A percentile compares a stretch with the other conserved stretches of the same genome.
phyloP scores from a whole-genome alignment of 2,888 invertebrate species.

The Cryptus armator region DNA sequence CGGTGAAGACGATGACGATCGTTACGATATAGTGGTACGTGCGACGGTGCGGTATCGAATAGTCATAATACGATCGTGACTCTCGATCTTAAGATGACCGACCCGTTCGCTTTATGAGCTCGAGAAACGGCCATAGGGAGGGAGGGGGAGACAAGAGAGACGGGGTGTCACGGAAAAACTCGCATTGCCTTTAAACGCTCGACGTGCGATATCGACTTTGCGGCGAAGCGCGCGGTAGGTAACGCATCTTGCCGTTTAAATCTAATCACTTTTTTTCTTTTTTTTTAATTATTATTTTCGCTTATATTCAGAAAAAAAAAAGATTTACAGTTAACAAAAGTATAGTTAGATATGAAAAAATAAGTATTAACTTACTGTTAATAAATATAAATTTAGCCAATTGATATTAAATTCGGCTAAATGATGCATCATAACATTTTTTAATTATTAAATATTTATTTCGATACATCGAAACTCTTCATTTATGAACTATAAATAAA shows the following conservation, averaged over 20 bases:
- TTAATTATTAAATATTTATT: too few relatives aligned
- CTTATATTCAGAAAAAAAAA: not conserved
- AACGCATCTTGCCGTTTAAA: slow-evolving; percentile 11
- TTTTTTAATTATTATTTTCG: too few relatives aligned
- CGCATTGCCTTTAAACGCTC: slow-evolving; percentile 55
- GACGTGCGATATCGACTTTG: slow-evolving; percentile 20
- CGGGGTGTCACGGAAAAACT: slow-evolving; percentile 57
- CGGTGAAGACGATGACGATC: slow-evolving; percentile 54
- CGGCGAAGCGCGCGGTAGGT: not conserved
- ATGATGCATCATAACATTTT: too few relatives aligned
- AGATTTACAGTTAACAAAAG: not conserved
- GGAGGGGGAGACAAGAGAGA: slow-evolving; percentile 41
- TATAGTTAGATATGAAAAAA: too few relatives aligned
- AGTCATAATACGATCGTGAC: slow-evolving; percentile 67
- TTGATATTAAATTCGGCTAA: too few relatives aligned
- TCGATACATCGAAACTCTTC: too few relatives aligned
- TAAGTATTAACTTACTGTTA: too few relatives aligned
- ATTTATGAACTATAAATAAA: too few relatives aligned
- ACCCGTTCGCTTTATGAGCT: slow-evolving; percentile 32
- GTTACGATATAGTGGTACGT: slow-evolving; percentile 52
- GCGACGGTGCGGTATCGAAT: slow-evolving; percentile 48
- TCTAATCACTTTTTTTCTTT: not conserved
- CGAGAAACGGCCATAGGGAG: slow-evolving; percentile 56
- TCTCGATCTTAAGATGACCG: slow-evolving; percentile 55
- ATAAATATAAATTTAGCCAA: too few relatives aligned